Evolutionary conservation across 2,797 vertebrate species (phyloP).

Genomic region (Cygnus olor): DNA sequence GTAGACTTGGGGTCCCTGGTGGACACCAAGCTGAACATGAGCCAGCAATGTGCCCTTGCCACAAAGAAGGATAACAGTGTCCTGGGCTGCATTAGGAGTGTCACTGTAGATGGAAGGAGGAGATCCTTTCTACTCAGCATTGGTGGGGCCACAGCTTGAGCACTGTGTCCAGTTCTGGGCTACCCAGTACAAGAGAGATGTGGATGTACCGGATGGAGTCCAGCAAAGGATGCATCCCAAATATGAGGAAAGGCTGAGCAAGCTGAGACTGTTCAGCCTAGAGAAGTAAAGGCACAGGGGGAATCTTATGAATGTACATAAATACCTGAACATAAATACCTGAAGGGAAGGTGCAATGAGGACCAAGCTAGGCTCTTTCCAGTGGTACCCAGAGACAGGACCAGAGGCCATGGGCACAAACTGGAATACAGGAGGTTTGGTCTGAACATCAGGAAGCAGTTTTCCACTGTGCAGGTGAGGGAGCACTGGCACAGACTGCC

Average conservation of each 20-base stretch:
- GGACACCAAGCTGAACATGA: neutral
- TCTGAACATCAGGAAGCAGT: neutral
- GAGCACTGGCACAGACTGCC: neutral
- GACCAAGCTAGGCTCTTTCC: neutral
- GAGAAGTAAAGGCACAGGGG: neutral
- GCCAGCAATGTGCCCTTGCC: too few species aligned
- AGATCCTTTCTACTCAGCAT: neutral
- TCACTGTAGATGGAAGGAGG: neutral
- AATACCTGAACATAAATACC: neutral
- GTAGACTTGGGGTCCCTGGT: neutral
- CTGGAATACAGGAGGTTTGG: neutral
- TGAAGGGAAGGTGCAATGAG: neutral
- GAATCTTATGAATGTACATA: neutral
- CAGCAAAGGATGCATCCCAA: neutral
- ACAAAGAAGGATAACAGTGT: too few species aligned
- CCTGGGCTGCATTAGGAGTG: too few species aligned
- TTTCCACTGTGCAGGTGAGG: neutral
- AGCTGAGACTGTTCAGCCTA: neutral
- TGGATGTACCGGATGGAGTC: neutral
- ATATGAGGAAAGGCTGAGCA: neutral
- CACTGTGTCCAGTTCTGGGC: neutral
- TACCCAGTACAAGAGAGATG: neutral
- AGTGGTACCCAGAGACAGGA: neutral
- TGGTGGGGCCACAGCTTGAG: neutral
- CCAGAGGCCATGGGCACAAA: neutral